Evolutionary conservation across 2,888 invertebrate genomes (phyloP).

Genomic region (Erebia palarica): DNA sequence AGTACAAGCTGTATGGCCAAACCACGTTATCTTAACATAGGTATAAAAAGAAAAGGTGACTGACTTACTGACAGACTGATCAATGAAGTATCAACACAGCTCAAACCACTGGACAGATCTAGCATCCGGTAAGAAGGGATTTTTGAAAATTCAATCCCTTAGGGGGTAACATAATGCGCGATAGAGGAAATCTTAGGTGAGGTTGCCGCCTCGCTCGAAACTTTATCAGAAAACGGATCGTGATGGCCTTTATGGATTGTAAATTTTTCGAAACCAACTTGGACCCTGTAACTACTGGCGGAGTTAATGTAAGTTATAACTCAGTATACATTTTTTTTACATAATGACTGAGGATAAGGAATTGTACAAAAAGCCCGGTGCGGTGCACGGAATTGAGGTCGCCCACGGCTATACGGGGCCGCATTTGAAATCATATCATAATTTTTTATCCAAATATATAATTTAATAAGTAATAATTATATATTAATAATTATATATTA

Average conservation of each 20-base stretch:
- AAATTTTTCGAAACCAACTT: constrained; percentile 24
- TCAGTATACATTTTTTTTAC: constrained; percentile 37
- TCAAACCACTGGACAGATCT: too few species aligned
- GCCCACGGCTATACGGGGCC: constrained; percentile 65
- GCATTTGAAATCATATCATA: constrained; percentile 41
- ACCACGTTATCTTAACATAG: too few species aligned
- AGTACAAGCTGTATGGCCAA: too few species aligned
- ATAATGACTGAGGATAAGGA: constrained; percentile 55
- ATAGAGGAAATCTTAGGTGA: too few species aligned
- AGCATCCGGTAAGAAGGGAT: too few species aligned
- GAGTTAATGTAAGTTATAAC: constrained; percentile 31
- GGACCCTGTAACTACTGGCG: constrained; percentile 32
- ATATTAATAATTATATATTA: not conserved
- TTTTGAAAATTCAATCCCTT: too few species aligned
- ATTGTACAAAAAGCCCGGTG: constrained; percentile 42
- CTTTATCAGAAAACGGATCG: too few species aligned
- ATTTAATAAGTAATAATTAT: not conserved
- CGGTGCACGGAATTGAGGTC: constrained; percentile 68
- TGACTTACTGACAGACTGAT: too few species aligned
- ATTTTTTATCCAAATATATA: not conserved
- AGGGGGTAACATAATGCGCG: too few species aligned
- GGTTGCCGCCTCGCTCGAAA: too few species aligned
- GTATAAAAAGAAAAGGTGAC: too few species aligned
- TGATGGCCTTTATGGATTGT: constrained; percentile 16
- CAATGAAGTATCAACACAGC: too few species aligned